Conservation (phyloP, 2,113 vertebrate genomes). For the Prionailurus bengalensis region DNA sequence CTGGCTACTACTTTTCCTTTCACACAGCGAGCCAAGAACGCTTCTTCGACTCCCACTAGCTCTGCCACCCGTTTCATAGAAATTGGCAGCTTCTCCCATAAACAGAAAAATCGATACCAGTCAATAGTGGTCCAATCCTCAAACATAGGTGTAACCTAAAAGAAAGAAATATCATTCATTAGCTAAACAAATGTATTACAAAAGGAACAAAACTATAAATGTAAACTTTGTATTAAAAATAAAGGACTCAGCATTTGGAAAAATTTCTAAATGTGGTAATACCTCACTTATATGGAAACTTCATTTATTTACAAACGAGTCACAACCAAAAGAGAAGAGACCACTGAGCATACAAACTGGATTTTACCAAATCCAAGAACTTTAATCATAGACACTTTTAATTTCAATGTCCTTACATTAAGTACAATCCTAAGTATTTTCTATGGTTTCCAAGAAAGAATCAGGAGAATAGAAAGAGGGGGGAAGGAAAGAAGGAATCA, state of each 20-base stretch:
- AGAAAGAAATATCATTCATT: conserved; percentile 28
- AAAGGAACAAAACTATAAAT: conserved; percentile 40
- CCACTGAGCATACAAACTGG: background rate
- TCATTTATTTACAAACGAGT: conserved; percentile 46
- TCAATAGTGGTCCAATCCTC: conserved; percentile 98
- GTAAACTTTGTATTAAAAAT: conserved; percentile 37
- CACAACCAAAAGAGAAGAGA: background rate
- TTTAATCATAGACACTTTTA: conserved; percentile 16
- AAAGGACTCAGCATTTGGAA: background rate
- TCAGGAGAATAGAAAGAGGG: background rate
- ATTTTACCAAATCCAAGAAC: background rate
- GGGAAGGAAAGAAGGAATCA: background rate
- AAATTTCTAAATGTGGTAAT: conserved; percentile 17
- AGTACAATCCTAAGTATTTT: background rate
- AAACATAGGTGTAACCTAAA: conserved; percentile 96
- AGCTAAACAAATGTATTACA: background rate
- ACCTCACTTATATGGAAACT: conserved; percentile 12
- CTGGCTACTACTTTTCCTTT: conserved; percentile 93
- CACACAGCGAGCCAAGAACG: conserved; percentile 96
- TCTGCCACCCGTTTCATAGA: conserved; percentile 98
- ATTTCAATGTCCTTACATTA: background rate
- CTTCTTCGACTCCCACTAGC: conserved; percentile 97
- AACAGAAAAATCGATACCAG: conserved; percentile 98
- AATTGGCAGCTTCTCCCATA: conserved; percentile 96
- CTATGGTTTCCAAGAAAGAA: conserved; percentile 40